Base-by-base conservation (phyloP, 1,140 invertebrate species). In the Oryctes rhinoceros region DNA sequence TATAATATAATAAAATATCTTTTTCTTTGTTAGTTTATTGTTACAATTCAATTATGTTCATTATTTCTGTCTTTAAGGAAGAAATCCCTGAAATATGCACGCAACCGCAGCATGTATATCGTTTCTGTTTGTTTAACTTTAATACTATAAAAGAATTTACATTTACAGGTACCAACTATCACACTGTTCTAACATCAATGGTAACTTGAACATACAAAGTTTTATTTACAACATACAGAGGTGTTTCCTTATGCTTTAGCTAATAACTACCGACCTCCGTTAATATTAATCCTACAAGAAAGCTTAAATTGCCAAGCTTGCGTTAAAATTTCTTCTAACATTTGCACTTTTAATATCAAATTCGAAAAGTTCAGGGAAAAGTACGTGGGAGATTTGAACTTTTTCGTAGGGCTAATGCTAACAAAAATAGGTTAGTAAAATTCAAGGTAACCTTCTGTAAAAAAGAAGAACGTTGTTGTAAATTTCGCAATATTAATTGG, bases 111-210 rank as follows among this genome's bases (percentile, higher is more conserved):
- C 30, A 67, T 20, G 62, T 67, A 67, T 24, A 18, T 67, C 62
- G 62, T 10, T 67, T 24, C n/a, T n/a, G 11, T 65, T 65, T 18
- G 62, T 67, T 78, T 78, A 35, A 18, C 9, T 35, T 59, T 76
- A 81, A 81, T 79, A 81, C 80, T 81, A 62, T 53, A 79, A 79
- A 75, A 78, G 62, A 81, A 80, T 71, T 67, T 78, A 81, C 81
- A 82, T 62, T 80, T 79, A 83, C 83, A 84, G 81, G 82, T 84
- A 84, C 83, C 82, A 83, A 74, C 83, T 84, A 84, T 84, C 83
- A 84, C 83, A 82, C 82, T 76, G 78, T 81, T 81, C 82, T 84
- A 84, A 83, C 82, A 83, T 80, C 80, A 81, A 83, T 81, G 78
- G 78, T 82, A 83, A 81, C 80, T 83, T 79, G 39, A 77, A 82